Evolutionary conservation across 2,797 vertebrate species (phyloP).

Genomic region (Numenius phaeopus): DNA sequence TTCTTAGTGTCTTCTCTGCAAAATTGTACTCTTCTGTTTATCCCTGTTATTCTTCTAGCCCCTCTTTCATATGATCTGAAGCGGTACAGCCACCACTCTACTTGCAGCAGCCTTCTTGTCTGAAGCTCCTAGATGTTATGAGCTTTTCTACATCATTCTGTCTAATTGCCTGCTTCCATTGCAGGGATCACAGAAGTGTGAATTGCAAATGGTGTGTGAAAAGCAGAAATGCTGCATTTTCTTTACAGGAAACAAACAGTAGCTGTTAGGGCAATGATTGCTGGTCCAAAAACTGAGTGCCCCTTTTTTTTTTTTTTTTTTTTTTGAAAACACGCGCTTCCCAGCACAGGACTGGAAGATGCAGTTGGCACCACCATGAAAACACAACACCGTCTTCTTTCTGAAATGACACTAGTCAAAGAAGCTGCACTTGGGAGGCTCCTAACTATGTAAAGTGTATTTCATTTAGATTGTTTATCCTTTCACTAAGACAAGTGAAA

Average conservation of each 20-base stretch:
- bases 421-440: neutral
- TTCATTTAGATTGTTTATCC: neutral
- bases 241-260: neutral
- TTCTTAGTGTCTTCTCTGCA: neutral
- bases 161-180: neutral
- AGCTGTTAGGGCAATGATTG: neutral
- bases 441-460: neutral
- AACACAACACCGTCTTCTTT: neutral
- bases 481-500: neutral
- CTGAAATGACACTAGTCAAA: neutral
- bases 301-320: neutral
- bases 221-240: neutral
- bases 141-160: neutral
- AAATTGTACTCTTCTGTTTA: neutral
- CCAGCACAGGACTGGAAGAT: neutral
- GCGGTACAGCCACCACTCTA: neutral
- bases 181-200: neutral
- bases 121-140: neutral
- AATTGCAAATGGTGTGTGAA: neutral
- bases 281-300: neutral
- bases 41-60: neutral
- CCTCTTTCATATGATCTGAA: neutral
- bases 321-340: neutral
- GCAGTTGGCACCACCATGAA: neutral
- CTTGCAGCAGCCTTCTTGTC: neutral